A percentile compares a stretch with the other conserved stretches of the same genome.
phyloP scores from a whole-genome alignment of 1,140 invertebrate species.

The Agrilus planipennis region DNA sequence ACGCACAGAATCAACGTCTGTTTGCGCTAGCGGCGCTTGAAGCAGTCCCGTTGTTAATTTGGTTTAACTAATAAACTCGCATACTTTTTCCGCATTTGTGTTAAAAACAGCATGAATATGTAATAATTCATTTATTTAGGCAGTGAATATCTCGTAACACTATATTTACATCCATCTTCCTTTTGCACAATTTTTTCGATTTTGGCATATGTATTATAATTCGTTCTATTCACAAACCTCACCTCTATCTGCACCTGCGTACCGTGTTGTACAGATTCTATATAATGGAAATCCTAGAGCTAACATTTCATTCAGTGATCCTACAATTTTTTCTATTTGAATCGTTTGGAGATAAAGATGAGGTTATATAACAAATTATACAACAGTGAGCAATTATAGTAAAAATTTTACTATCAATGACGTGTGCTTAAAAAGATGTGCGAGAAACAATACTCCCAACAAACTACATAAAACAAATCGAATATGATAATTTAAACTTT shows the following conservation, averaged over 20 bases:
- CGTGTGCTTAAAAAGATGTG: too few relatives aligned
- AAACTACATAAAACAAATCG: too few relatives aligned
- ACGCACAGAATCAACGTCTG: too few relatives aligned
- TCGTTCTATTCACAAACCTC: slow-evolving; percentile 2
- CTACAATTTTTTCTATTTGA: neutral
- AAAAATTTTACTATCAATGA: neutral
- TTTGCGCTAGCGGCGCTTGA: too few relatives aligned
- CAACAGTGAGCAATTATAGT: slow-evolving; percentile 1
- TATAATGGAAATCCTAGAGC: slow-evolving; percentile 2
- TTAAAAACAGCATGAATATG: slow-evolving; percentile 12
- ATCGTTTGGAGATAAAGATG: neutral
- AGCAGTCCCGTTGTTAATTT: too few relatives aligned
- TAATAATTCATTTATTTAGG: slow-evolving; percentile 35
- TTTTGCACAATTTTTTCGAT: slow-evolving; percentile 21
- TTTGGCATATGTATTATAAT: slow-evolving; percentile 6
- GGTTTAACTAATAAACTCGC: too few relatives aligned
- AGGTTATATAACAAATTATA: neutral
- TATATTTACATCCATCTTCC: slow-evolving; percentile 33
- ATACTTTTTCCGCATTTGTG: neutral
- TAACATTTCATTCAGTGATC: neutral
- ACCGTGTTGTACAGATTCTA: neutral
- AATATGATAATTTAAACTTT: too few relatives aligned
- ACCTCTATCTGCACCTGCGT: neutral
- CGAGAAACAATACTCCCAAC: too few relatives aligned
- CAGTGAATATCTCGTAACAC: slow-evolving; percentile 35